Evolutionary conservation across 2,888 invertebrate species (phyloP), one percentile per base, ranked within the genome.

Genomic region (Quadroppia sp.): DNA sequence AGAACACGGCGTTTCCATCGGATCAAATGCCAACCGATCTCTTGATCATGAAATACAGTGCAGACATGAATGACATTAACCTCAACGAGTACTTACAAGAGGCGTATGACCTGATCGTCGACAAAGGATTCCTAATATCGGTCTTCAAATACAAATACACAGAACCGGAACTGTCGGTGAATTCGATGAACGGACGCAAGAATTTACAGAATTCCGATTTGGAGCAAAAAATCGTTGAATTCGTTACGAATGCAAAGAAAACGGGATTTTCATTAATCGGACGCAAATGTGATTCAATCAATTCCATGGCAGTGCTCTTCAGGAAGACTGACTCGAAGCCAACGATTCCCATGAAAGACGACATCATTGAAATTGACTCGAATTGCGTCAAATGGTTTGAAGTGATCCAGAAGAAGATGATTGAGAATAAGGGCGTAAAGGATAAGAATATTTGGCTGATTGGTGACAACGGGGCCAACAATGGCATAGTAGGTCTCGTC

Each of bases 401-500:
- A 67, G 1, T 1, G 7, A 2, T 67, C 1, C 40, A 23, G 42
- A 2, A 67, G 9, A 67, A n/a, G 23, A 1, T 67, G 82, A 86
- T 85, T 0, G 88, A 89, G 0, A 81, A 96, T 81, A 87, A 87
- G 78, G 45, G 81, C 23, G 81, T 80, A 42, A n/a, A n/a, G n/a
- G n/a, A n/a, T n/a, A n/a, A n/a, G n/a, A 86, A 80, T 73, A 78
- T 86, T 50, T 85, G 85, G 85, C 78, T 92, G 50, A 87, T 90
- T 73, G 86, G 89, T 75, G 86, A 88, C 80, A 88, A 88, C 56
- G 87, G 89, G 79, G 86, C 88, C 75, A 82, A 86, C 40, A 86
- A 87, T 81, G 97, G 98, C 17, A 86, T 92, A 77, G 85, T 95
- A 74, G 98, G 98, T 67, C 86, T 98, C 81, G 88, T 90, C 80